Percentiles rank a stretch among this genome's conserved stretches.
These are phyloP conservation scores for Ceyx erithaca DNA, from an alignment of 2,797 vertebrate genomes.

Conservation along the genomic window DNA sequence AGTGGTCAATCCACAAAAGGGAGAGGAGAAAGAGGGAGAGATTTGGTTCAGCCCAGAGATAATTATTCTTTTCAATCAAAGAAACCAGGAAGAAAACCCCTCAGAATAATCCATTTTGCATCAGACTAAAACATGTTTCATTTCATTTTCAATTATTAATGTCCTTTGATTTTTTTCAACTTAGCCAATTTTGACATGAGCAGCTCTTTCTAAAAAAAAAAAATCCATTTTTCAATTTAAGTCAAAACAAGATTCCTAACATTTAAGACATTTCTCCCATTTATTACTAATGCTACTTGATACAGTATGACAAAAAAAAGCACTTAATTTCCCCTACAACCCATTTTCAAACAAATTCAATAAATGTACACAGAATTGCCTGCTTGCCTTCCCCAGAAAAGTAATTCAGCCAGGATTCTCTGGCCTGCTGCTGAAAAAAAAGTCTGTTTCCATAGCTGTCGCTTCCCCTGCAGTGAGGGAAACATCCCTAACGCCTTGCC, in stretches of 20 bases:
- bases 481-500: background rate
- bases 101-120: background rate
- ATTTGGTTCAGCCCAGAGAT: background rate
- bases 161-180: background rate
- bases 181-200: background rate
- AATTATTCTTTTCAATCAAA: background rate
- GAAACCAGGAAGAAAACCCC: background rate
- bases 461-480: background rate
- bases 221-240: background rate
- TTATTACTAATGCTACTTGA: background rate
- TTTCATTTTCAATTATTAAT: background rate
- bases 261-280: background rate
- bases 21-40: background rate
- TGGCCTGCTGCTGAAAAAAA: background rate
- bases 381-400: background rate
- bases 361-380: background rate
- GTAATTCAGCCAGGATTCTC: background rate
- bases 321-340: background rate
- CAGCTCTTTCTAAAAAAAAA: background rate
- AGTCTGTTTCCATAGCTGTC: background rate
- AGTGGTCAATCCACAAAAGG: background rate
- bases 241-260: background rate
- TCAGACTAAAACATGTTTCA: background rate
- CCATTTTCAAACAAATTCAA: background rate
- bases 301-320: background rate